A percentile compares a stretch with the other conserved stretches of the same genome.
These are phyloP conservation scores for Anas bahamensis DNA, from an alignment of 2,797 vertebrate species.

Conservation along the genomic window DNA sequence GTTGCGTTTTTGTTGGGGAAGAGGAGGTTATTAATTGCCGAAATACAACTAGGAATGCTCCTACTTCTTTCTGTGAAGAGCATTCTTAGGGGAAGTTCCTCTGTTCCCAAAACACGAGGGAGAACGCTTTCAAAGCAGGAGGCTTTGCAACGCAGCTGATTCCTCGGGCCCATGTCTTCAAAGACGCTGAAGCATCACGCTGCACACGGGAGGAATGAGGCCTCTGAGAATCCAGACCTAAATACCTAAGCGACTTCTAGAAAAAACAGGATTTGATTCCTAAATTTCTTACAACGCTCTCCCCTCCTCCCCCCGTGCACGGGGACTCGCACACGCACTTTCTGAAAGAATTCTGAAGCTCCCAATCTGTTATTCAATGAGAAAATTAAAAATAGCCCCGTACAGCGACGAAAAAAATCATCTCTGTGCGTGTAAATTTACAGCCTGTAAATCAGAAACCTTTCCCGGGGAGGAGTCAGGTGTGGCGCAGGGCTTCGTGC, in stretches of 20 bases:
- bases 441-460: background rate
- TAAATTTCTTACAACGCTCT: background rate
- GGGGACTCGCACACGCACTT: background rate
- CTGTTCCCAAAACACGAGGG: background rate
- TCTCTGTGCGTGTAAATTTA: background rate
- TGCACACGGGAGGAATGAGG: background rate
- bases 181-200: background rate
- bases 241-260: background rate
- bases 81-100: background rate
- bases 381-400: background rate
- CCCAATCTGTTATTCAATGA: background rate
- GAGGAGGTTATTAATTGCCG: background rate
- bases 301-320: background rate
- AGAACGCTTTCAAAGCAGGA: background rate
- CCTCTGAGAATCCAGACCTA: background rate
- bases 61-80: background rate
- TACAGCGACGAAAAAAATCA: background rate
- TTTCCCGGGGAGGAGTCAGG: background rate
- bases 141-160: background rate
- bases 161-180: background rate
- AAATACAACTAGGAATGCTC: background rate
- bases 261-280: background rate
- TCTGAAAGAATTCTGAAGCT: background rate
- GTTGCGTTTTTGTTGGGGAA: fast-evolving
- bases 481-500: background rate